Conservation (phyloP, 2,797 vertebrate genomes). For the Mallotus villosus region DNA sequence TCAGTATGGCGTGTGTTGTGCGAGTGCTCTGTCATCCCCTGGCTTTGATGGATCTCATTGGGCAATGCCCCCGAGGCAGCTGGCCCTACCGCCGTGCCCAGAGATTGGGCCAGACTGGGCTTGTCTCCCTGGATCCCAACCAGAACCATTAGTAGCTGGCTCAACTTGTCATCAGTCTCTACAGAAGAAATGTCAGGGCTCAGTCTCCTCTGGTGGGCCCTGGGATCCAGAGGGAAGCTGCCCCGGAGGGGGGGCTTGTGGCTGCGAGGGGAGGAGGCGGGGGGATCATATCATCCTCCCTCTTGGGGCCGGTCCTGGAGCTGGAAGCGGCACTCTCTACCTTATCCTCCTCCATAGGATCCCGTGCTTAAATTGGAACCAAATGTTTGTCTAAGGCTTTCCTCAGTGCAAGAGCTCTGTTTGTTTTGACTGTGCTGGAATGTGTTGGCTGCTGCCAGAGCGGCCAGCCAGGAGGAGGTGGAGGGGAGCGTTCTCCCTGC, state of each 20-base stretch:
- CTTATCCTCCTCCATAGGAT: slow-evolving; percentile 40
- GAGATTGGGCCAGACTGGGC: background rate
- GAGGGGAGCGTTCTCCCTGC: slow-evolving; percentile 42
- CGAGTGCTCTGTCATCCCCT: background rate
- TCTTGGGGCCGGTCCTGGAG: slow-evolving; percentile 30
- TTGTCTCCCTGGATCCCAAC: background rate
- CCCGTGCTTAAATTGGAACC: slow-evolving; percentile 69
- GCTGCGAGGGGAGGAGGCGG: too few species aligned
- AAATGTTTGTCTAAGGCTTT: slow-evolving; percentile 78
- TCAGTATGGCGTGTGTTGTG: background rate
- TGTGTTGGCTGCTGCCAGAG: slow-evolving; percentile 59
- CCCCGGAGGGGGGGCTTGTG: background rate
- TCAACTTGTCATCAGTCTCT: slow-evolving; percentile 12
- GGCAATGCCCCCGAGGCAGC: background rate
- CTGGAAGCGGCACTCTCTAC: slow-evolving; percentile 26
- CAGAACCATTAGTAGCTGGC: slow-evolving; percentile 3
- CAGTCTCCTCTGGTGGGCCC: background rate
- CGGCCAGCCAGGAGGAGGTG: slow-evolving; percentile 49
- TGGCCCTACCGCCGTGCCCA: background rate
- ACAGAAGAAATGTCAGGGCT: background rate
- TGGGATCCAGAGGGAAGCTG: background rate
- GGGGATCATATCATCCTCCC: background rate
- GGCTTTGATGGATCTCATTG: slow-evolving; percentile 5
- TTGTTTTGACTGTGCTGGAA: slow-evolving; percentile 74
- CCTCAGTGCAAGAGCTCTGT: slow-evolving; percentile 58